Evolutionary conservation across 2,888 invertebrate species (phyloP), one percentile per base, ranked within the genome.

Genomic region (Leucophenga montana): DNA sequence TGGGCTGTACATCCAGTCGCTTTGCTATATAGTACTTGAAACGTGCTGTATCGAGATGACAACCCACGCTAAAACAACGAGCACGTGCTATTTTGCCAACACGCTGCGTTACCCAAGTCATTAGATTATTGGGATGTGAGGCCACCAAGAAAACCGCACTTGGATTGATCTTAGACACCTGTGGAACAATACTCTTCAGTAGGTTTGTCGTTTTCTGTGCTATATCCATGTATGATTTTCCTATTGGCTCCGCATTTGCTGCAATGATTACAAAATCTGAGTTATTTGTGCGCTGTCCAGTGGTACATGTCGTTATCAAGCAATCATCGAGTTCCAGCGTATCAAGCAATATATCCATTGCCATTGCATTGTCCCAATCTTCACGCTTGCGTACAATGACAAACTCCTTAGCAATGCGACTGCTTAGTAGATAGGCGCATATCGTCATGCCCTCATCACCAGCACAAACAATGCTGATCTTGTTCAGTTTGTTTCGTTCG

Each of bases 51-150:
- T 96, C 96, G 75, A 96, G 90, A 89, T 95, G 95, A n/a, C 95
- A 95, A 0, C 96, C 96, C 48, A 95, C 94, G 1, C 96, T 96
- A 83, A 96, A 92, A 48, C 96, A 94, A 22, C 93, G 91, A 85
- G 95, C 91, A 84, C 92, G 92, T 0, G 96, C 95, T 70, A 96
- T 89, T 4, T 95, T 95, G 75, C 95, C 95, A 65, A 96, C 85
- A 89, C 95, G 95, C 96, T 96, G 96, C 0, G 96, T 93, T 9
- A 95, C 94, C 86, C 95, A 95, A 0, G 95, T 95, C 76, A 96
- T 88, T 71, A 96, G 92, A 86, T 96, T 96, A 50, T 95, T 95
- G 0, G 96, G 96, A 88, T 96, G 96, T 77, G 94, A 94, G 1
- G 96, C 95, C 73, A 96, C 92, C 65, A 96, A 83, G 13, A 96